These are phyloP conservation scores for Trissonchulus sp. DNA, from an alignment of 2,888 invertebrate genomes.

Conservation along the genomic window DNA sequence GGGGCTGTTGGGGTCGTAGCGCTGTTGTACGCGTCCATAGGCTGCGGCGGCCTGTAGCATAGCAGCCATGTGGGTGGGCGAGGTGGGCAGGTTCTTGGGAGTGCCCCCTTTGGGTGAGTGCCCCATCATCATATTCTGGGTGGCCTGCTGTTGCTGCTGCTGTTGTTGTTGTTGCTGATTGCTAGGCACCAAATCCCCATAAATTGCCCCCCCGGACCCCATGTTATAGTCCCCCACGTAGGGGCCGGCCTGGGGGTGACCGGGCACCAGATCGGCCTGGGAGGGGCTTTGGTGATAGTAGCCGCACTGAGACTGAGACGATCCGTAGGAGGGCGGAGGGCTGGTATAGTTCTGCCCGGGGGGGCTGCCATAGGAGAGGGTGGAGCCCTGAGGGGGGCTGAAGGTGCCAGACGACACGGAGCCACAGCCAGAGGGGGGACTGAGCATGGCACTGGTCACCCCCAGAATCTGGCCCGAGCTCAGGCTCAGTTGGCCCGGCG, in stretches of 20 bases:
- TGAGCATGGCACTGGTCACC: conserved; percentile 19
- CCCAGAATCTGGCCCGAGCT: conserved; percentile 20
- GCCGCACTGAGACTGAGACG: neutral
- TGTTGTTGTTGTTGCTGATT: neutral
- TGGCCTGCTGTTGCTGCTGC: neutral
- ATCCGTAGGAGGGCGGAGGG: too few relatives aligned
- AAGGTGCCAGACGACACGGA: neutral
- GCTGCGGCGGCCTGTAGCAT: neutral
- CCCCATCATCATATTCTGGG: neutral
- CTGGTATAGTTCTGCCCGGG: neutral
- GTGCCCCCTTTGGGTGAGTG: neutral
- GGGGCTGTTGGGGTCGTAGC: neutral
- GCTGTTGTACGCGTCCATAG: neutral
- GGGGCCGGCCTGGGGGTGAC: neutral
- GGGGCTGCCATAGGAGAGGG: neutral
- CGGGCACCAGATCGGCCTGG: too few relatives aligned
- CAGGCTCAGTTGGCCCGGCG: neutral
- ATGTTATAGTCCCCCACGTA: neutral
- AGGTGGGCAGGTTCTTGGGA: neutral
- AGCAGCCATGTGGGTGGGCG: neutral
- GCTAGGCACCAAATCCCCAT: neutral
- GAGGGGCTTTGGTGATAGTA: neutral
- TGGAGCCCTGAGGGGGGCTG: neutral
- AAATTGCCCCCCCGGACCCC: neutral
- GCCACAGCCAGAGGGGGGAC: conserved; percentile 8